Evolutionary conservation across 1,140 invertebrate species (phyloP).

Genomic region (Neuroterus valhalla): DNA sequence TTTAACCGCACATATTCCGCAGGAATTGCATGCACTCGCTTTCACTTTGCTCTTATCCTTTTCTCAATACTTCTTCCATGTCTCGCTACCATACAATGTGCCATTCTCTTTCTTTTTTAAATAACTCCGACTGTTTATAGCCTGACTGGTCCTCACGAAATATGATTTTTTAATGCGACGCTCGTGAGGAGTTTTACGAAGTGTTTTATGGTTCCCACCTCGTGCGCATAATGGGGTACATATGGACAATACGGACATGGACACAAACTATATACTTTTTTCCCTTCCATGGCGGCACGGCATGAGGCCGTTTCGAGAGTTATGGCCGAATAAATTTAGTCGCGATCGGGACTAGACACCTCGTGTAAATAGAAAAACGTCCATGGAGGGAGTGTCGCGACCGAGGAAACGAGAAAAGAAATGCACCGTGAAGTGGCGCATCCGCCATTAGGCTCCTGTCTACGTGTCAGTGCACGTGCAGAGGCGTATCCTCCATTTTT

Average conservation of each 20-base stretch:
- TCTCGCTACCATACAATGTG: no score
- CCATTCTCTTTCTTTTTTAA: no score
- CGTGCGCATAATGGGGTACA: slow-evolving; percentile 26
- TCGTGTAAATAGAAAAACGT: slow-evolving; percentile 22
- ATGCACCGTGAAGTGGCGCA: slow-evolving; percentile 22
- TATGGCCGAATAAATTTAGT: slow-evolving; percentile 25
- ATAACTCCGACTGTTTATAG: no score
- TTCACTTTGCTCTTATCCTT: no score
- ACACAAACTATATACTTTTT: slow-evolving; percentile 18
- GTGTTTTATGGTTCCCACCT: slow-evolving; percentile 27
- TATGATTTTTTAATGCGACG: background rate
- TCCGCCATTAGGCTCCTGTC: slow-evolving; percentile 2
- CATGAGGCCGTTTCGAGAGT: slow-evolving; percentile 1
- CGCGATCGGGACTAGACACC: slow-evolving; percentile 17
- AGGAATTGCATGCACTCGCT: no score
- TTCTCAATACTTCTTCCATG: no score
- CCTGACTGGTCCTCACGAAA: background rate
- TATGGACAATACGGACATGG: slow-evolving; percentile 28
- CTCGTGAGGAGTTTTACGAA: slow-evolving; percentile 31
- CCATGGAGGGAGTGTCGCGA: background rate
- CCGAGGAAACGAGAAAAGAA: slow-evolving; percentile 9
- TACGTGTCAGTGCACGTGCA: background rate
- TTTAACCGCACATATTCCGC: no score
- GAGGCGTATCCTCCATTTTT: background rate
- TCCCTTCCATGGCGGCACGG: background rate